Conservation (phyloP, 1,140 invertebrate species). For the Bombus cullumanus region DNA sequence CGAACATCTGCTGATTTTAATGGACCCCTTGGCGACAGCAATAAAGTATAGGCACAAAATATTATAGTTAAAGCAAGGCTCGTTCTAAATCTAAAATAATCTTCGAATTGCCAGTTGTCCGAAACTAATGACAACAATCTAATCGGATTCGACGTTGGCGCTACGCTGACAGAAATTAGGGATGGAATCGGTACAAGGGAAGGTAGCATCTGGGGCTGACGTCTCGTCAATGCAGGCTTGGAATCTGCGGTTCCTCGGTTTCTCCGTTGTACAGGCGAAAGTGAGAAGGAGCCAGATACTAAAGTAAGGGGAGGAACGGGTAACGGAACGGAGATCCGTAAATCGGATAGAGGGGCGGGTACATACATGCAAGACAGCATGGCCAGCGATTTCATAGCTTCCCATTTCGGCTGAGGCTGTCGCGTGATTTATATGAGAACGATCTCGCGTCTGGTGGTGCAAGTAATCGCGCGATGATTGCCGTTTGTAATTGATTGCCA, state of each 20-base stretch:
- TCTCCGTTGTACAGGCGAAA: background rate
- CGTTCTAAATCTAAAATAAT: background rate
- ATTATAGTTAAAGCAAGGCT: too few relatives aligned
- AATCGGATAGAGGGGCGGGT: constrained; percentile 24
- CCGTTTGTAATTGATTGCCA: constrained; percentile 77
- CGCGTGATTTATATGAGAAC: constrained; percentile 80
- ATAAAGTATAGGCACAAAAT: too few relatives aligned
- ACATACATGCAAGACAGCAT: constrained; percentile 64
- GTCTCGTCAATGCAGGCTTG: constrained; percentile 69
- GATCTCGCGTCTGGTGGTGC: constrained; percentile 74
- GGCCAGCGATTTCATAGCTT: constrained; percentile 50
- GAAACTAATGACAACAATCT: constrained; percentile 31
- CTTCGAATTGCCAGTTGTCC: background rate
- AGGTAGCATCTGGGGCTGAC: constrained; percentile 75
- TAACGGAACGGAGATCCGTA: background rate
- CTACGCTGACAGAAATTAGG: constrained; percentile 52
- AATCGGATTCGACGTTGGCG: constrained; percentile 21
- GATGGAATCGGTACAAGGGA: constrained; percentile 65
- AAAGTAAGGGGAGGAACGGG: constrained; percentile 6
- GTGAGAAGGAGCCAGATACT: constrained; percentile 26
- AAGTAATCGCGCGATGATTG: constrained; percentile 78
- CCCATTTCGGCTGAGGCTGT: constrained; percentile 64
- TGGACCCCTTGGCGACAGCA: too few relatives aligned
- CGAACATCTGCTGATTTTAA: too few relatives aligned
- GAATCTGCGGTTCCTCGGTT: constrained; percentile 7